Conservation (phyloP, 2,888 invertebrate species). For the Synanthedon formicaeformis region DNA sequence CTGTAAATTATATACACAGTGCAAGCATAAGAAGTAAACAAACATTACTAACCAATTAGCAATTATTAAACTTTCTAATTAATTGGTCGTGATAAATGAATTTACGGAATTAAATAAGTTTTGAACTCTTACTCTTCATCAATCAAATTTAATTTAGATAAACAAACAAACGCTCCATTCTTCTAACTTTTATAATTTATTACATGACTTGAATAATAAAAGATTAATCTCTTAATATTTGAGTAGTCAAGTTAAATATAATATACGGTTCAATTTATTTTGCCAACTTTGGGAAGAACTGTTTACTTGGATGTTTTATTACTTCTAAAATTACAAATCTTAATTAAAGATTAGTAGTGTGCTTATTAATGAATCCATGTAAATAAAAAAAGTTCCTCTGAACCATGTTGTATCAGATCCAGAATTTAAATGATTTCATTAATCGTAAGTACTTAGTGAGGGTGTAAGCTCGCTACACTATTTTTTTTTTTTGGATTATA, state of each 20-base stretch:
- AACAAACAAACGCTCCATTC: constrained; percentile 18
- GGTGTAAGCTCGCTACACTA: too few species aligned
- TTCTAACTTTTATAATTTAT: constrained; percentile 1
- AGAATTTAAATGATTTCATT: too few species aligned
- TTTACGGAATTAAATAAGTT: constrained; percentile 41
- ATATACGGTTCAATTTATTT: background rate
- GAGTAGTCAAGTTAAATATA: background rate
- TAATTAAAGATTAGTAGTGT: too few species aligned
- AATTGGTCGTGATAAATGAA: constrained; percentile 37
- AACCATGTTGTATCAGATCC: too few species aligned
- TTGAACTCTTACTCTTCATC: constrained; percentile 15
- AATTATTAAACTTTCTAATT: constrained; percentile 4
- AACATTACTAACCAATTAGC: background rate
- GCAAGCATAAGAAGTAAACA: too few species aligned
- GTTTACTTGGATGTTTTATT: too few species aligned
- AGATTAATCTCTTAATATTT: background rate
- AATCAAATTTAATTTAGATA: constrained; percentile 23
- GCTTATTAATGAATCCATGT: too few species aligned
- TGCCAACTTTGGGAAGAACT: background rate
- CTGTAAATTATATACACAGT: too few species aligned
- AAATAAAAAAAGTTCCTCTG: too few species aligned
- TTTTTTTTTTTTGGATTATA: too few species aligned
- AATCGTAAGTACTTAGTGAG: too few species aligned
- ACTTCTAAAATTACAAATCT: too few species aligned
- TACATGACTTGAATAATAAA: background rate